Conservation (phyloP, 2,797 vertebrate genomes). For the Ctenopoma kingsleyae region DNA sequence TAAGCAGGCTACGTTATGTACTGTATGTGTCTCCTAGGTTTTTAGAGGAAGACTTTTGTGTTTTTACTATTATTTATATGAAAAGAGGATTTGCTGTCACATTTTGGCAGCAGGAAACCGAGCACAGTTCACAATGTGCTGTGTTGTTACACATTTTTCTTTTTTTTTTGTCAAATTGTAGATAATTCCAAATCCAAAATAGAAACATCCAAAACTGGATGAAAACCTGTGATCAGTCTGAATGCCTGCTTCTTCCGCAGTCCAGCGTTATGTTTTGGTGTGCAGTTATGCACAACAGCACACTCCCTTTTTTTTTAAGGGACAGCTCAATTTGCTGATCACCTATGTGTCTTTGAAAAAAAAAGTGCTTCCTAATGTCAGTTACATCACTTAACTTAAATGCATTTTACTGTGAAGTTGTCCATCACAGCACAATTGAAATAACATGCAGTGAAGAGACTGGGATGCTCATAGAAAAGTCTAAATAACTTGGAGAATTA, state of each 20-base stretch:
- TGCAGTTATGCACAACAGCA: slow-evolving; percentile 37
- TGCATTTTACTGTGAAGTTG: slow-evolving; percentile 67
- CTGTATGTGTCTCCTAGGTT: slow-evolving; percentile 77
- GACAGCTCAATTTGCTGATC: slow-evolving; percentile 62
- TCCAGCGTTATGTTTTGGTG: slow-evolving; percentile 35
- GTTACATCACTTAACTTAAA: slow-evolving; percentile 38
- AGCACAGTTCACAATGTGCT: slow-evolving; percentile 61
- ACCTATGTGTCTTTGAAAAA: slow-evolving; percentile 75
- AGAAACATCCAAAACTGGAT: slow-evolving; percentile 33
- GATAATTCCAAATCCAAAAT: slow-evolving; percentile 65
- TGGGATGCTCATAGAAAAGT: slow-evolving; percentile 29
- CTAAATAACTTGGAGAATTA: slow-evolving; percentile 40
- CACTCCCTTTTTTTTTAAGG: slow-evolving; percentile 65
- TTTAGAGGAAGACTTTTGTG: slow-evolving; percentile 75
- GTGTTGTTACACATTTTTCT: slow-evolving; percentile 53
- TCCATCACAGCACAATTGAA: slow-evolving; percentile 64
- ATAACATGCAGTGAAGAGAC: slow-evolving; percentile 20
- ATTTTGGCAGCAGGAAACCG: slow-evolving; percentile 60
- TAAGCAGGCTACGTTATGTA: slow-evolving; percentile 77
- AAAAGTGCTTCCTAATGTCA: slow-evolving; percentile 75
- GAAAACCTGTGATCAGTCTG: slow-evolving; percentile 47
- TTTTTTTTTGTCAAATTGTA: slow-evolving; percentile 73
- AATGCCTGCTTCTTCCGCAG: slow-evolving; percentile 39
- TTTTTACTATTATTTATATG: slow-evolving; percentile 89
- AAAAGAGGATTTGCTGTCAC: slow-evolving; percentile 71